Evolutionary conservation across 1,140 invertebrate genomes (phyloP), one percentile per base, ranked within the genome.

Genomic region (Popillia japonica): DNA sequence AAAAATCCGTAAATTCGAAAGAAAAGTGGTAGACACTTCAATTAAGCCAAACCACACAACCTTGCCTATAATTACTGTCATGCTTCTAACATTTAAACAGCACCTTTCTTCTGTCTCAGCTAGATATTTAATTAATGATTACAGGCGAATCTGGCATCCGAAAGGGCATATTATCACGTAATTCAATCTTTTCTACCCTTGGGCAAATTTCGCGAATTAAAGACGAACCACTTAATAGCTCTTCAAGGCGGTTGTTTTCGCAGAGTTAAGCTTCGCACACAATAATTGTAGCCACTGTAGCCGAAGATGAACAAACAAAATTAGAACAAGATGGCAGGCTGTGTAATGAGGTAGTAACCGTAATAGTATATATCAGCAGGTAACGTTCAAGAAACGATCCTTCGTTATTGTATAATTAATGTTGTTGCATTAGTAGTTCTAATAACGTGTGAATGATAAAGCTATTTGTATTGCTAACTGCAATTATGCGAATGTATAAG

Each of bases 61-160:
- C 48, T 55, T n/a, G 48, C 17, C n/a, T 55, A 55, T 55, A 55
- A 55, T 55, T 55, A 55, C 11, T 17, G 48, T 55, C 48, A 55
- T 55, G 48, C 48, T 55, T 55, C 14, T 55, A 55, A 55, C 48
- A 55, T 55, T 55, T 55, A 55, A 55, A 17, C 48, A 14, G 48
- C 48, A 55, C 48, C 11, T 55, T n/a, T 55, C 17, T 44, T 55
- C 48, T 55, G 17, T 55, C 48, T 17, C 14, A 55, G 48, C 48
- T 55, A 55, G 48, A 55, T 55, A 55, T 55, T 55, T 55, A 55
- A 55, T 55, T 55, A 55, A 55, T 55, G 48, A 55, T 55, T 55
- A 55, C 48, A 55, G 48, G 10, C 6, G 48, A 17, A 55, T 55
- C 48, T 55, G n/a, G 48, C 48, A 17, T 55, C 48, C 11, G 48